A percentile compares a stretch with the other conserved stretches of the same genome.
phyloP scores from a whole-genome alignment of 2,113 vertebrate genomes.

The Labeo catla region DNA sequence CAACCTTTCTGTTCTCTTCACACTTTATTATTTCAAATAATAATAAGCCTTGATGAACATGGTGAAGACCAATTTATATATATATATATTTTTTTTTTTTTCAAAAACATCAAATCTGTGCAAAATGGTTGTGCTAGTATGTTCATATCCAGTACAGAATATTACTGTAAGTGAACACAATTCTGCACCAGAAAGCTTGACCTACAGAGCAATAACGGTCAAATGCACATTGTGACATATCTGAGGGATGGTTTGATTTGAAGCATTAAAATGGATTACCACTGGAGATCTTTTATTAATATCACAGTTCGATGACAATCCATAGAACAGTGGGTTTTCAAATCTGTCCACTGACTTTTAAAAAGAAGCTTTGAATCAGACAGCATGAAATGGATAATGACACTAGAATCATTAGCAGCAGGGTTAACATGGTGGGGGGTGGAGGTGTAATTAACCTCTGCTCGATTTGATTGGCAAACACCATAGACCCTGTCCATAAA shows the following conservation, averaged over 20 bases:
- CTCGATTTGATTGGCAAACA: slow-evolving; percentile 26
- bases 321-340: not conserved
- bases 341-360: not conserved
- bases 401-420: not conserved
- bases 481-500: not conserved
- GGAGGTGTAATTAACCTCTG: slow-evolving; percentile 35
- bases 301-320: not conserved
- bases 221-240: not conserved
- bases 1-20: too few relatives aligned
- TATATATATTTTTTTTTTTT: not conserved
- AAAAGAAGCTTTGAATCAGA: not conserved
- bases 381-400: slow-evolving; percentile 13
- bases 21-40: too few relatives aligned
- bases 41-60: not conserved
- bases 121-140: not conserved
- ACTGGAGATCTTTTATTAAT: not conserved
- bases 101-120: not conserved
- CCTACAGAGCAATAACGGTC: not conserved
- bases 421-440: not conserved
- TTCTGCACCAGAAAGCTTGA: not conserved
- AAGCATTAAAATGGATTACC: slow-evolving; percentile 16
- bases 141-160: not conserved
- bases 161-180: not conserved
- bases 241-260: not conserved
- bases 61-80: not conserved